These are phyloP conservation scores for Indicator indicator DNA, from an alignment of 2,113 vertebrate genomes.

Conservation along the genomic window DNA sequence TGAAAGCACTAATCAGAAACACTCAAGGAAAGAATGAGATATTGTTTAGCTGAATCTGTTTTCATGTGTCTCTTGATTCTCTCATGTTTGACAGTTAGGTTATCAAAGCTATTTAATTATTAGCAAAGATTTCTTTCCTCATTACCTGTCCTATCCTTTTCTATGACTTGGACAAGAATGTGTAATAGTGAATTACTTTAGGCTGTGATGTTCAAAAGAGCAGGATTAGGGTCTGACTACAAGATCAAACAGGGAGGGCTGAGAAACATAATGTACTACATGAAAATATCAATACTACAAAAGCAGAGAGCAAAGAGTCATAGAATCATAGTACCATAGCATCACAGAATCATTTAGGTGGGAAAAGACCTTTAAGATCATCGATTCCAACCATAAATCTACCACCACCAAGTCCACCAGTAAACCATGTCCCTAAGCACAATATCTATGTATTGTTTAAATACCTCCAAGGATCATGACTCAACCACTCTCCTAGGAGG, in stretches of 20 bases:
- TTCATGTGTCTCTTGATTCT: not conserved
- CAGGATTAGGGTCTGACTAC: not conserved
- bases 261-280: not conserved
- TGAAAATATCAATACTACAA: not conserved
- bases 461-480: too few species aligned
- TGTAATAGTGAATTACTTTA: not conserved
- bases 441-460: too few species aligned
- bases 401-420: too few species aligned
- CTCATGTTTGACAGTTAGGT: not conserved
- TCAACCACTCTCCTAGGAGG: too few species aligned
- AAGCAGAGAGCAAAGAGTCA: not conserved
- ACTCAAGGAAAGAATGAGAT: not conserved
- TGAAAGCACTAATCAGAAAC: not conserved
- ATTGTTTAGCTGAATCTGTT: slow-evolving; percentile 4
- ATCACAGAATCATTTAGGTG: too few species aligned
- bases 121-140: slow-evolving; percentile 5
- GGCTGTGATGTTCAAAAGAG: not conserved
- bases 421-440: too few species aligned
- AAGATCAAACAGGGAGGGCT: not conserved
- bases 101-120: slow-evolving; percentile 9
- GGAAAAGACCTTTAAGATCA: too few species aligned
- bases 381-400: too few species aligned
- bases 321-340: too few species aligned
- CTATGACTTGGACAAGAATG: not conserved
- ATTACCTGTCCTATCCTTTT: not conserved